Base-by-base conservation (phyloP, 1,140 invertebrate genomes). In the Hydropsyche tenuis region DNA sequence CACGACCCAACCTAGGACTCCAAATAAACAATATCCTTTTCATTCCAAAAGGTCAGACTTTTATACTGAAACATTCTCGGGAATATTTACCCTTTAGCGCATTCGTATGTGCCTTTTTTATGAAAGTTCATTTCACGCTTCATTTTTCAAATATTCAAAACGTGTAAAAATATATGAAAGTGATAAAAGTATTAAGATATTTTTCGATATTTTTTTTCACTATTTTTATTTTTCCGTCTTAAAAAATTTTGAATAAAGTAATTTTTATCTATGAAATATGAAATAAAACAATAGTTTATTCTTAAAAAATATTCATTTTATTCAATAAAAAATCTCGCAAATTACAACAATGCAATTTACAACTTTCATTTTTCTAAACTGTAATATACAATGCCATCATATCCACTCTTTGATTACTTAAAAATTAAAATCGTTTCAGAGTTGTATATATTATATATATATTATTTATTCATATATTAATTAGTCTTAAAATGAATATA, bases 241-340 rank as follows among this genome's bases (percentile, higher is more conserved):
- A n/a, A n/a, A n/a, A n/a, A n/a, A n/a, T n/a, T n/a, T n/a, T n/a
- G n/a, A n/a, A n/a, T n/a, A n/a, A n/a, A n/a, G n/a, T n/a, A n/a
- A n/a, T n/a, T n/a, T n/a, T n/a, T n/a, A n/a, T n/a, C n/a, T n/a
- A n/a, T n/a, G n/a, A n/a, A n/a, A 37, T 60, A 9, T 7, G 4
- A 68, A 68, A 75, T 72, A 75, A 64, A 72, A 62, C 48, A 62
- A 37, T 20, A 45, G 18, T 22, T 51, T 63, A 65, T 75, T 56
- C 65, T 75, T 75, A 73, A 69, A 75, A 75, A 75, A 75, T 75
- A 75, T 72, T 69, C 53, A 73, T 75, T 75, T 73, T 73, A 73
- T 75, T 75, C 70, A 46, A 73, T 75, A 73, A 75, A 75, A 75
- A 75, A 75, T 73, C 74, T 75, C 69, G 64, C 71, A 68, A 70